Base-by-base conservation (phyloP, 2,113 vertebrate species). In the human (Homo sapiens) region DNA sequence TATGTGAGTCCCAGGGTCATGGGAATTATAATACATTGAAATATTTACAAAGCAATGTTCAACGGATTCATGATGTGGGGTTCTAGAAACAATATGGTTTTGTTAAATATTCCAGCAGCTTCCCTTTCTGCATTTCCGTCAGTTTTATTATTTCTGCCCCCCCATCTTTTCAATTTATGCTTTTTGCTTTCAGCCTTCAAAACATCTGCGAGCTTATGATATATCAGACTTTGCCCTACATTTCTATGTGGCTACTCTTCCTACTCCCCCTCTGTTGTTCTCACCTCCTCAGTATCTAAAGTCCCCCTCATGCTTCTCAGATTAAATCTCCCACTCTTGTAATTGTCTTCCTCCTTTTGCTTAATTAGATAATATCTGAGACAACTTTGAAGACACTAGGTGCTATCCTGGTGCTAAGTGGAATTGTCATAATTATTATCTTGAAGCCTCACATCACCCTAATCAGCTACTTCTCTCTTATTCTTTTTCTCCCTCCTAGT, bases 301-400 rank as follows among this genome's bases (percentile, higher is more conserved):
- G 93, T 9, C 93, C 79, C 87, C 94, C 84, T 96, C 23, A 0
- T 50, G 85, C 66, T 85, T 96, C 64, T 57, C 38, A 93, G 48
- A 97, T 96, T 66, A 97, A 95, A 93, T 59, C 79, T 80, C 32
- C 73, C 93, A 45, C 78, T 94, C 68, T 90, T 64, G n/a, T 86
- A 78, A 45, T 73, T 85, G 89, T 95, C 61, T 32, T 75, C 80
- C 89, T 87, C 35, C 38, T 73, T 81, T 93, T 92, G 35, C 94
- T 87, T 97, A 96, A 89, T 96, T 95, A 95, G 93, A 61, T 93
- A 78, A 92, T 72, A 80, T 87, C 38, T 48, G 70, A 94, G 70
- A 66, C n/a, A 87, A 48, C 80, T 92, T 84, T 87, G 82, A 95
- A 95, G 88, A 95, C 3, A 1, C 22, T n/a, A 30, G 64, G 70